Evolutionary conservation across 2,113 vertebrate species (phyloP).

Genomic region (Ranitomeya imitator): DNA sequence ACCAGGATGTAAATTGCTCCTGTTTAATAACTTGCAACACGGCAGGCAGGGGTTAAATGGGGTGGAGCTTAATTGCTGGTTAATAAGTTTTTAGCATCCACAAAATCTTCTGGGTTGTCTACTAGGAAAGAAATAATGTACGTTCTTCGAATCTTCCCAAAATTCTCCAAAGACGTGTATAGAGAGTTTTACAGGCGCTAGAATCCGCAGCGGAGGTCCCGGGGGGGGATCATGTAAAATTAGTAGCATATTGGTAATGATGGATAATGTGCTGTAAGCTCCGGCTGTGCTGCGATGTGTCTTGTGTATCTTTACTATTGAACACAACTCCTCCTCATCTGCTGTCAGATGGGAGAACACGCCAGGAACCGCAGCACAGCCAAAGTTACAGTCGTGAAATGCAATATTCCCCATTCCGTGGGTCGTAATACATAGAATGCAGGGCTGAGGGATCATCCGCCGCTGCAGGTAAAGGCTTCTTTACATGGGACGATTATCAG

Average conservation of each 20-base stretch:
- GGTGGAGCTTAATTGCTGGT: too few species aligned
- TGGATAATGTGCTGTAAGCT: background rate
- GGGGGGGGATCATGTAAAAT: conserved; percentile 2
- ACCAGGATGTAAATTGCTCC: too few species aligned
- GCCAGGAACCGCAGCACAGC: background rate
- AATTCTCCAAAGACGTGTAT: background rate
- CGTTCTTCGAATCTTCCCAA: background rate
- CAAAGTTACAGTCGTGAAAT: background rate
- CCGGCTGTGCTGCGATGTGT: conserved; percentile 18
- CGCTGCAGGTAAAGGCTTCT: background rate
- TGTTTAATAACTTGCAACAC: too few species aligned
- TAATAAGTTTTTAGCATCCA: background rate
- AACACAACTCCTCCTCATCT: background rate
- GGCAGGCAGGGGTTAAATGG: too few species aligned
- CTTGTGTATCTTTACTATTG: conserved; percentile 13
- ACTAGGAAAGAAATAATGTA: background rate
- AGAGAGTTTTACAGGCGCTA: background rate
- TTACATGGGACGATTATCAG: background rate
- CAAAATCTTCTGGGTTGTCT: background rate
- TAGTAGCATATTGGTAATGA: conserved; percentile 4
- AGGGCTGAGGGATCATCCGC: background rate
- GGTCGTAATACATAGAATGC: background rate
- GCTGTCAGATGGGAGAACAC: background rate
- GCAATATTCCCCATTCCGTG: background rate
- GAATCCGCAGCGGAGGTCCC: background rate